Percentiles rank a stretch among this genome's conserved stretches.
phyloP scores from a whole-genome alignment of 2,113 vertebrate genomes.

The Oriolus oriolus region DNA sequence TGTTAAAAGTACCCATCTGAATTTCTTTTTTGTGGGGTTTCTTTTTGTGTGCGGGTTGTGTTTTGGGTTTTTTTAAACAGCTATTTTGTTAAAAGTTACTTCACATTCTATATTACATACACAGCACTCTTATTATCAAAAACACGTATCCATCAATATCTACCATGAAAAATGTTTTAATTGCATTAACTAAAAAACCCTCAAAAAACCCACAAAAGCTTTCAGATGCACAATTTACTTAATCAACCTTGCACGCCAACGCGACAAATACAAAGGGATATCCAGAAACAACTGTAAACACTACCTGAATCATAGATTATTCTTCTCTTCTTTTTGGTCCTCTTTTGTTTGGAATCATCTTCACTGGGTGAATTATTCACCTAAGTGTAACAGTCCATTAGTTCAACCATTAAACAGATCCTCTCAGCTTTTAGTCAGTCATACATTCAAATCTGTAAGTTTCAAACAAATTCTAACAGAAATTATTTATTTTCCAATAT shows the following conservation, averaged over 20 bases:
- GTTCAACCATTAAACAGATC: background rate
- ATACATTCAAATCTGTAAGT: background rate
- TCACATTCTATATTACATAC: background rate
- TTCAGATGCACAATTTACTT: background rate
- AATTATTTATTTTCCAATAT: background rate
- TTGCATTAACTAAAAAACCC: background rate
- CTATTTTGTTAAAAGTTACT: background rate
- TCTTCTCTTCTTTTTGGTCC: slow-evolving; percentile 80
- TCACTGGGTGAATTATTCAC: slow-evolving; percentile 75
- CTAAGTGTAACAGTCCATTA: slow-evolving; percentile 66
- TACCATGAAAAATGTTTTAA: background rate
- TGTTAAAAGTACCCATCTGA: background rate
- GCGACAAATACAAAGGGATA: background rate
- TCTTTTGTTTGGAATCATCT: slow-evolving; percentile 63
- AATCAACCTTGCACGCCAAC: background rate
- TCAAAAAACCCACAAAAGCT: background rate
- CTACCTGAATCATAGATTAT: slow-evolving; percentile 86
- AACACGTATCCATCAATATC: background rate
- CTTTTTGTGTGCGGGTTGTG: background rate
- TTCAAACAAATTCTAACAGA: background rate
- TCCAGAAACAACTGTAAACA: background rate
- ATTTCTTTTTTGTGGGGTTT: background rate
- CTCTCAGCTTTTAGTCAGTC: background rate
- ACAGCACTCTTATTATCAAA: background rate
- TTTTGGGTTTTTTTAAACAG: background rate